Conservation (phyloP, 2,888 invertebrate genomes). For the Pollenia angustigena region DNA sequence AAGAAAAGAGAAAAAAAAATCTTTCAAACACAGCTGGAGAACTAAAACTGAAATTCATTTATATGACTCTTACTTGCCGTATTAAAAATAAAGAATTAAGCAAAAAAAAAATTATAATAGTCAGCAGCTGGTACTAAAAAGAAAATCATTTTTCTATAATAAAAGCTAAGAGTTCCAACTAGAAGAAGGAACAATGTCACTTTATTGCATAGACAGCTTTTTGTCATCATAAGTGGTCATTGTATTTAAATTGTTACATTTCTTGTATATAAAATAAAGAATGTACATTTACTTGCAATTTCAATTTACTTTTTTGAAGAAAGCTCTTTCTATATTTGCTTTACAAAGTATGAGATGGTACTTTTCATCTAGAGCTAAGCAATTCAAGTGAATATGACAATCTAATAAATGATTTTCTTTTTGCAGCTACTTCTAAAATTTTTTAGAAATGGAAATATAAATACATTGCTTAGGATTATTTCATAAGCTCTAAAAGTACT, state of each 20-base stretch:
- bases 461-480: too few relatives aligned
- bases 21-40: conserved; percentile 30
- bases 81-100: neutral
- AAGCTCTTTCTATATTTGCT: neutral
- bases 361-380: neutral
- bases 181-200: neutral
- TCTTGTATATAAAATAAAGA: conserved; percentile 12
- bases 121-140: conserved; percentile 26
- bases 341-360: conserved; percentile 20
- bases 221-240: conserved; percentile 29
- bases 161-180: conserved; percentile 33
- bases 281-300: conserved; percentile 45
- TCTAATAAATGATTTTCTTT: conserved; percentile 8
- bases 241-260: conserved; percentile 49
- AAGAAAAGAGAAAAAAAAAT: neutral
- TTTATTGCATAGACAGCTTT: conserved; percentile 22
- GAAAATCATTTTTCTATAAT: conserved; percentile 32
- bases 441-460: too few relatives aligned
- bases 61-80: conserved; percentile 21
- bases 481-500: too few relatives aligned
- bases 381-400: conserved; percentile 58
- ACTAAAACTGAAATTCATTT: conserved; percentile 5
- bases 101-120: neutral
- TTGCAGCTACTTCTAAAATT: neutral
- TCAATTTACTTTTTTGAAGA: conserved; percentile 33